These are phyloP conservation scores for Hedya salicella DNA, from an alignment of 2,888 invertebrate species.

Conservation along the genomic window DNA sequence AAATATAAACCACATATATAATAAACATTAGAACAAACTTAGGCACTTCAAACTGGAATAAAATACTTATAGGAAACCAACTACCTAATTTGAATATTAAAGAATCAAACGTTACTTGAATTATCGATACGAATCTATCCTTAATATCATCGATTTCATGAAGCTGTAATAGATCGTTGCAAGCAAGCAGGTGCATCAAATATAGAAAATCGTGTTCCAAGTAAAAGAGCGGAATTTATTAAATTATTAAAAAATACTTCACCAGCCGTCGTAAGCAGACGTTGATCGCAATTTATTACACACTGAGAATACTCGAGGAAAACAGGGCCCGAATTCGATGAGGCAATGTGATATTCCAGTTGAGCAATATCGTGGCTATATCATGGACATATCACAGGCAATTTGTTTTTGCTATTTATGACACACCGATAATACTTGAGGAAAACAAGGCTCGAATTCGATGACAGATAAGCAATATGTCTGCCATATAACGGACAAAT, in stretches of 20 bases:
- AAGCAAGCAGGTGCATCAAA: slow-evolving; percentile 32
- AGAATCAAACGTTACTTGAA: neutral
- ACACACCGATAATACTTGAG: slow-evolving; percentile 64
- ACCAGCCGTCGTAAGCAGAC: slow-evolving; percentile 55
- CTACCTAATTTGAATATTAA: neutral
- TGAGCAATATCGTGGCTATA: too few species aligned
- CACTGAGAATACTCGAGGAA: slow-evolving; percentile 65
- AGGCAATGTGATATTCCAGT: too few species aligned
- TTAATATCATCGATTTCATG: slow-evolving; percentile 13
- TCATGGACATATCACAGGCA: too few species aligned
- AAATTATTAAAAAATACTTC: slow-evolving; percentile 58
- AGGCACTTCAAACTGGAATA: too few species aligned
- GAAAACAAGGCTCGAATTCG: too few species aligned
- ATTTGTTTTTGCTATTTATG: slow-evolving; percentile 76
- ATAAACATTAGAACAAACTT: too few species aligned
- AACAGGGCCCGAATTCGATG: too few species aligned
- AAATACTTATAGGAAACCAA: too few species aligned
- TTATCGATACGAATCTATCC: slow-evolving; percentile 4
- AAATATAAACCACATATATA: too few species aligned
- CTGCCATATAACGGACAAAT: too few species aligned
- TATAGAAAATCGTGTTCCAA: slow-evolving; percentile 31
- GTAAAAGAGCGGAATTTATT: slow-evolving; percentile 35
- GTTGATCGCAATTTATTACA: slow-evolving; percentile 74
- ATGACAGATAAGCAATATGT: too few species aligned
- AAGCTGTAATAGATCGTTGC: slow-evolving; percentile 31